phyloP scores from a whole-genome alignment of 2,113 vertebrate genomes.

The Cyprinus carpio region DNA sequence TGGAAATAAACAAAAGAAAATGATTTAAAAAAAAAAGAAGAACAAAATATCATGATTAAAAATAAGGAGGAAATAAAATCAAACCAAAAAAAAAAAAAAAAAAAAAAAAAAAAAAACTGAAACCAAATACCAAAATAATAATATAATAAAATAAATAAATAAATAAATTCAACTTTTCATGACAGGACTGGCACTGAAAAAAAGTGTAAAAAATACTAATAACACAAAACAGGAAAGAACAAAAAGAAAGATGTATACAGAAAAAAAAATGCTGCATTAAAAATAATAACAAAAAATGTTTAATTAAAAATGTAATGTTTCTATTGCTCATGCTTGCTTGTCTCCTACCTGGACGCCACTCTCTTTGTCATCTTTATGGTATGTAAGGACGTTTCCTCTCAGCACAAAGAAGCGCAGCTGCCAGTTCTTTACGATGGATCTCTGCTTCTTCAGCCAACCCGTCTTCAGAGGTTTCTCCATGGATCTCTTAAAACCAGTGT shows the following conservation, averaged over 20 bases:
- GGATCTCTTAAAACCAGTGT: slow-evolving; percentile 58
- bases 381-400: slow-evolving; percentile 82
- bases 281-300: neutral
- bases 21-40: neutral
- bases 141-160: too few species aligned
- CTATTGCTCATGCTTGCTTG: neutral
- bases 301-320: too few species aligned
- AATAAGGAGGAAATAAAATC: too few species aligned
- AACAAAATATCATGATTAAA: neutral
- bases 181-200: neutral
- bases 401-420: slow-evolving; percentile 90
- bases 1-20: neutral
- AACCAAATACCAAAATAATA: too few species aligned
- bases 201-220: too few species aligned
- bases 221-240: neutral
- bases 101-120: too few species aligned
- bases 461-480: slow-evolving; percentile 87
- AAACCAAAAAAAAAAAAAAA: too few species aligned
- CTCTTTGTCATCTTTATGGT: slow-evolving; percentile 93
- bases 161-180: too few species aligned
- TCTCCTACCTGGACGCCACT: slow-evolving; percentile 81
- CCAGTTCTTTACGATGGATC: slow-evolving; percentile 95
- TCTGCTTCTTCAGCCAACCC: slow-evolving; percentile 93
- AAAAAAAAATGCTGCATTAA: neutral
- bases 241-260: too few species aligned